Evolutionary conservation across 2,888 invertebrate species (phyloP).

Genomic region (Choreutis nemorana): DNA sequence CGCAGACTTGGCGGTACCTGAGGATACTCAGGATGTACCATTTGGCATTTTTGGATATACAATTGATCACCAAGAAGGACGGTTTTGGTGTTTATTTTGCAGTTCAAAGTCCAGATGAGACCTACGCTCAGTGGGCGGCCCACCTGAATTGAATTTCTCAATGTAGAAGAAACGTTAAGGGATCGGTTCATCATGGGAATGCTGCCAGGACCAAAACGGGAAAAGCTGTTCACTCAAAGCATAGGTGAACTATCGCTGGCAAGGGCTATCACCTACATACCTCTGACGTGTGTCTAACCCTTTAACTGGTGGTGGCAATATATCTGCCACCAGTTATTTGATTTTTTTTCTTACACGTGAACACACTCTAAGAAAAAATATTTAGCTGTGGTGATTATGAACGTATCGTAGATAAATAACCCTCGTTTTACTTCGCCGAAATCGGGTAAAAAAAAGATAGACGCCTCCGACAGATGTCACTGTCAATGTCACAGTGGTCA

Average conservation of each 20-base stretch:
- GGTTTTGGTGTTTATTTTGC: conserved; percentile 14
- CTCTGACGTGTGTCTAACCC: too few species aligned
- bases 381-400: too few species aligned
- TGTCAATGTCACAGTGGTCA: too few species aligned
- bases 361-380: too few species aligned
- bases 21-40: conserved; percentile 1
- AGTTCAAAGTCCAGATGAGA: conserved; percentile 3
- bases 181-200: conserved; percentile 11
- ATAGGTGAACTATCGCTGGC: conserved; percentile 12
- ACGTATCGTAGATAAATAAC: too few species aligned
- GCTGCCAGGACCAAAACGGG: conserved; percentile 11
- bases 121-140: conserved; percentile 9
- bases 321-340: too few species aligned
- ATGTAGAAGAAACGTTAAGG: conserved; percentile 9
- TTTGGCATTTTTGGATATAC: conserved; percentile 12
- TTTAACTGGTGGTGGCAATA: too few species aligned
- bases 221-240: conserved; percentile 15
- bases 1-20: conserved; percentile 3
- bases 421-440: too few species aligned
- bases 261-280: too few species aligned
- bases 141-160: conserved; percentile 7
- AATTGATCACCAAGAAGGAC: conserved; percentile 15
- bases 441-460: too few species aligned
- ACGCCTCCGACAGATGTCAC: too few species aligned
- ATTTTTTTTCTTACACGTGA: too few species aligned